Evolutionary conservation across 2,797 vertebrate species (phyloP).

Genomic region (Champsocephalus gunnari): DNA sequence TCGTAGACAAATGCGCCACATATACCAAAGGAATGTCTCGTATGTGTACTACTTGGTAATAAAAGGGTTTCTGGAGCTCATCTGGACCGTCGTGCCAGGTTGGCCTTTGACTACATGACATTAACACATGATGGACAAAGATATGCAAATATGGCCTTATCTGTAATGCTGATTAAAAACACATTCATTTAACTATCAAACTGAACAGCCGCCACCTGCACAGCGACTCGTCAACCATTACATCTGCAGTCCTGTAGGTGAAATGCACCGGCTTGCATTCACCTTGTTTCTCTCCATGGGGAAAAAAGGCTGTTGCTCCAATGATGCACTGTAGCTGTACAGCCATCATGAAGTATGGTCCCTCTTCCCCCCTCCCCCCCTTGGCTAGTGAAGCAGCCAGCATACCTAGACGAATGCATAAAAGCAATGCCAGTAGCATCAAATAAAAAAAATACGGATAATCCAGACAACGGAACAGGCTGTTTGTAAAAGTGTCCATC

Average conservation of each 20-base stretch:
- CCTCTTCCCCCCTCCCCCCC: conserved; percentile 22
- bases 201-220: not conserved
- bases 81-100: not conserved
- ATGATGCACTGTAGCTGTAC: conserved; percentile 59
- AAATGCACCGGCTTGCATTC: conserved; percentile 23
- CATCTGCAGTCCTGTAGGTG: conserved; percentile 55
- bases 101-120: not conserved
- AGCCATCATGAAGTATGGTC: conserved; percentile 63
- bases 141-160: conserved; percentile 15
- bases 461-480: conserved; percentile 38
- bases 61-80: not conserved
- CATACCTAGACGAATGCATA: conserved; percentile 56
- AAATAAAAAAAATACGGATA: conserved; percentile 32
- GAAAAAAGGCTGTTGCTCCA: conserved; percentile 25
- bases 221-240: not conserved
- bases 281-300: conserved; percentile 25
- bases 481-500: conserved; percentile 43
- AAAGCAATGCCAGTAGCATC: conserved; percentile 40
- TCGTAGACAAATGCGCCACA: not conserved
- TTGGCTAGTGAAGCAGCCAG: conserved; percentile 54
- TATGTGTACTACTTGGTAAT: no score
- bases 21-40: no score
- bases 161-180: not conserved
- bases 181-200: not conserved
- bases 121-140: not conserved